These are phyloP conservation scores for Chiloscyllium plagiosum DNA, from an alignment of 2,113 vertebrate species.

Conservation along the genomic window DNA sequence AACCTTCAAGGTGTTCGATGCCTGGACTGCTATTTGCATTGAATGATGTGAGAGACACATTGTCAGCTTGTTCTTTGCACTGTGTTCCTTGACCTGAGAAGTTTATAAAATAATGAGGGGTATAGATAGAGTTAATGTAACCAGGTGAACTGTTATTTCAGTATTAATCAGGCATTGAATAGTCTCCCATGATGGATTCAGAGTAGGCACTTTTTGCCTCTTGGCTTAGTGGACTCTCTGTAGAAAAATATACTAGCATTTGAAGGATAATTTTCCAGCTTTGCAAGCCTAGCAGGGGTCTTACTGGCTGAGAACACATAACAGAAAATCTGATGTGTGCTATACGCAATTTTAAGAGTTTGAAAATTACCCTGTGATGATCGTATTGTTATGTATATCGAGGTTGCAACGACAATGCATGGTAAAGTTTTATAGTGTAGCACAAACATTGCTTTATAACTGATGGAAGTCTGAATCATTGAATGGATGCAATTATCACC, in stretches of 20 bases:
- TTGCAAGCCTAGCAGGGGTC: neutral
- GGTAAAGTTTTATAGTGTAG: neutral
- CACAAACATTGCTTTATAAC: neutral
- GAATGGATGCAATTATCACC: neutral
- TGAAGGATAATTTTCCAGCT: neutral
- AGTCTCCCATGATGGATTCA: neutral
- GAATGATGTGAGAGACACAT: neutral
- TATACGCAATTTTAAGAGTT: neutral
- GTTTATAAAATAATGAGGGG: too few relatives aligned
- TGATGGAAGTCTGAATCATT: neutral
- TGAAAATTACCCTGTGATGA: neutral
- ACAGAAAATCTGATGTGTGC: neutral
- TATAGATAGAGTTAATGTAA: too few relatives aligned
- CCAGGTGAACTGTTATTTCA: neutral
- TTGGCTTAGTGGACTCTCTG: neutral
- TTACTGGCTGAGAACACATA: neutral
- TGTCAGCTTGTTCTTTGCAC: neutral
- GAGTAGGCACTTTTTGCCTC: neutral
- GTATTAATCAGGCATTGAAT: neutral
- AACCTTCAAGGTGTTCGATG: neutral
- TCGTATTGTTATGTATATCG: neutral
- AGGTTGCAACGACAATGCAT: neutral
- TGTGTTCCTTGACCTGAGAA: neutral
- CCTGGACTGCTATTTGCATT: neutral
- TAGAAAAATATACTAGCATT: neutral